Conservation (phyloP, 2,113 vertebrate genomes). For the Oreochromis aureus region DNA sequence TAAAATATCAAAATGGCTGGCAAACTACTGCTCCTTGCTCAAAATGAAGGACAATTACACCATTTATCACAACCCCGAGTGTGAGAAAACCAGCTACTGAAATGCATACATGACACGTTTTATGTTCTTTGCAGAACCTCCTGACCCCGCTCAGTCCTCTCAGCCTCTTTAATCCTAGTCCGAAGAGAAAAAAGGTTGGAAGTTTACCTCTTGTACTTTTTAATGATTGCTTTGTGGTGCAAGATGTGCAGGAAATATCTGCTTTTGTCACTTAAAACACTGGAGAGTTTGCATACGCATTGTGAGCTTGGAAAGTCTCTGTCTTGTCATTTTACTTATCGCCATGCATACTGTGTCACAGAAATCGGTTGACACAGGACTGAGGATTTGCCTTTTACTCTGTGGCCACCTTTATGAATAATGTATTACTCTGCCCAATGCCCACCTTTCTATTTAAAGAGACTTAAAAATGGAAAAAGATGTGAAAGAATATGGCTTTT, state of each 20-base stretch:
- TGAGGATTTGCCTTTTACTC: constrained; percentile 49
- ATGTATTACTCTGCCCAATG: constrained; percentile 22
- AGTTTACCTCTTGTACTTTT: constrained; percentile 70
- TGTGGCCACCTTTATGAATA: constrained; percentile 41
- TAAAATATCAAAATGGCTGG: constrained; percentile 61
- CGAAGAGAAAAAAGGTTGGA: constrained; percentile 38
- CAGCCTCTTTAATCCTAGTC: constrained; percentile 9
- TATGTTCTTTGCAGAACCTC: constrained; percentile 34
- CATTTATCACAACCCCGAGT: constrained; percentile 66
- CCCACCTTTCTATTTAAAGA: constrained; percentile 45
- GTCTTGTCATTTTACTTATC: constrained; percentile 50
- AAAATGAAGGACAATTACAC: constrained; percentile 88
- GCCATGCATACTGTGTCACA: constrained; percentile 45
- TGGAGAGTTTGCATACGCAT: constrained; percentile 85
- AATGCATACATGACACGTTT: constrained; percentile 81
- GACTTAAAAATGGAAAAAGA: constrained; percentile 23
- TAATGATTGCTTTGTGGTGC: constrained; percentile 66
- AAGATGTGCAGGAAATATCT: constrained; percentile 79
- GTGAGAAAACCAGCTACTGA: constrained; percentile 82
- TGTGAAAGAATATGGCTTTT: constrained; percentile 32
- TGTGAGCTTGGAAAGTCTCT: constrained; percentile 70
- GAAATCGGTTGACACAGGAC: constrained; percentile 29
- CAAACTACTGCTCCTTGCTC: constrained; percentile 84
- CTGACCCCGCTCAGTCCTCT: background rate
- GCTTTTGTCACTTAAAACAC: constrained; percentile 84